Base-by-base conservation (phyloP, 2,797 vertebrate species). In the Myotis pilosus region DNA sequence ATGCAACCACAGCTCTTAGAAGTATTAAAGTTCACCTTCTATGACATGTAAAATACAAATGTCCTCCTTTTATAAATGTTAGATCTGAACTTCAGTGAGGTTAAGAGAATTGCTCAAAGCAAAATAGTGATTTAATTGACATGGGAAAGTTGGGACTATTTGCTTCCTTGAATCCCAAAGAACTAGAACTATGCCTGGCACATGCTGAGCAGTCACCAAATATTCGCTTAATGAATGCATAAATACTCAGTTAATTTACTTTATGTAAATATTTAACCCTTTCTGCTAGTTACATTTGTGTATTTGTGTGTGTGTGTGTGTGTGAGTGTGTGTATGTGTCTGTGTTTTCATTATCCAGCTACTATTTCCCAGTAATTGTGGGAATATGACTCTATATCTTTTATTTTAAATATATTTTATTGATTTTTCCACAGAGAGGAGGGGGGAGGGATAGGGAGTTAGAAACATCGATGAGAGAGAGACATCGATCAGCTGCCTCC, bases 221-320 rank as follows among this genome's bases (percentile, higher is more conserved):
- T n/a, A 92, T 47, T 68, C 87, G 51, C 83, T 93, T 81, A 68
- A 80, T 88, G 44, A 83, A 76, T 71, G 20, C 89, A 83, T 41
- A 22, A n/a, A 49, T 83, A 57, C 23, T 41, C 33, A 69, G 33
- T 15, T 75, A 64, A 53, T 38, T 68, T 72, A 72, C 7, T 15
- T 15, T 20, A 20, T 55, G 16, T 33, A 79, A 69, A 83, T 79
- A 85, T 36, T 82, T 87, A 68, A 19, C 25, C 16, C 66, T 87
- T 87, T 87, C 91, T 68, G 20, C 25, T 69, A 20, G n/a, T 69
- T n/a, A 16, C n/a, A n/a, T 60, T 38, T 81, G 6, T 13, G 19
- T 71, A 5, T 6, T 6, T 87, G 19, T 19, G 44, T 49, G 55
- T 57, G 55, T 60, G 55, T 57, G 55, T 5, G 57, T 62, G 60